phyloP scores from a whole-genome alignment of 2,888 invertebrate species.

The Acleris laterana region DNA sequence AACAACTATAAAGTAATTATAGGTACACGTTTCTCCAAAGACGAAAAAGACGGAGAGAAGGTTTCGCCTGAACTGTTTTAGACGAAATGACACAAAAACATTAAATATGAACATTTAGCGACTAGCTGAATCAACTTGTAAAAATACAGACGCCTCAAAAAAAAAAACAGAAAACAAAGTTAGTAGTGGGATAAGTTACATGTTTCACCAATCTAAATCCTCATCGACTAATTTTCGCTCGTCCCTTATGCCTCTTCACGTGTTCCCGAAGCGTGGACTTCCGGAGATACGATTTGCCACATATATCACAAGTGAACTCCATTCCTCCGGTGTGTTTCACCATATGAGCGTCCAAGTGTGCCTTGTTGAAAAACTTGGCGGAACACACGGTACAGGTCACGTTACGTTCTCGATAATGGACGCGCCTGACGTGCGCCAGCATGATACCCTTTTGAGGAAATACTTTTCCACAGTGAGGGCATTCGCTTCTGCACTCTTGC shows the following conservation, averaged over 20 bases:
- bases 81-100: too few species aligned
- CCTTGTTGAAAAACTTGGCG: constrained; percentile 26
- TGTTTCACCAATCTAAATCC: too few species aligned
- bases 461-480: constrained; percentile 48
- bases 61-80: too few species aligned
- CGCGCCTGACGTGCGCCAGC: constrained; percentile 63
- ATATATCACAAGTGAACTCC: constrained; percentile 68
- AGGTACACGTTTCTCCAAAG: too few species aligned
- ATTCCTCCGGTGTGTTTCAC: constrained; percentile 60
- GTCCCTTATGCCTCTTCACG: constrained; percentile 22
- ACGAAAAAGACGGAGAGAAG: too few species aligned
- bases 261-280: constrained; percentile 37
- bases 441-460: constrained; percentile 58
- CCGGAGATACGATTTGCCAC: constrained; percentile 60
- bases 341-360: constrained; percentile 47
- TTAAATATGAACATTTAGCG: too few species aligned
- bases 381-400: constrained; percentile 29
- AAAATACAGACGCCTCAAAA: too few species aligned
- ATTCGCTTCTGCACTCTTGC: constrained; percentile 31
- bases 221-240: constrained; percentile 13
- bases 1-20: too few species aligned
- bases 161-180: too few species aligned
- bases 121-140: too few species aligned
- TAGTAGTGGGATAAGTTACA: too few species aligned
- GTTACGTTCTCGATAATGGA: constrained; percentile 28